These are phyloP conservation scores for Halcyon chelicuti DNA, from an alignment of 2,797 vertebrate genomes.

Conservation along the genomic window DNA sequence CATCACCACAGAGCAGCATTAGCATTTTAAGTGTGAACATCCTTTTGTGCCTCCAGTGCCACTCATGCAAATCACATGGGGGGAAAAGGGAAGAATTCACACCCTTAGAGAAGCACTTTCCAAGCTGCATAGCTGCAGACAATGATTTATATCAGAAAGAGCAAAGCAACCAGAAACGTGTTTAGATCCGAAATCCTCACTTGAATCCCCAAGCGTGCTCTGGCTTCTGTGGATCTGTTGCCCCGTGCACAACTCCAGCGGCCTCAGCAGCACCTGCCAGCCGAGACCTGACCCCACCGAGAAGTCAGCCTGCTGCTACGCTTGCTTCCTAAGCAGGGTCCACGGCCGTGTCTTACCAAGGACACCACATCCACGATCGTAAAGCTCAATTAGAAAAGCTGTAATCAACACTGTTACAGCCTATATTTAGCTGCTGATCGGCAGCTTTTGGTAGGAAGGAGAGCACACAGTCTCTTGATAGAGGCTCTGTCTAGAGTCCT, in stretches of 20 bases:
- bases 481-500: no score
- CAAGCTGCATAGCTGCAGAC: not conserved
- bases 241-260: not conserved
- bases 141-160: not conserved
- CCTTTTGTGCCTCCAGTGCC: not conserved
- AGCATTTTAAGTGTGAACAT: not conserved
- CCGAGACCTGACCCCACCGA: fast-evolving
- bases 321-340: not conserved
- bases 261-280: not conserved
- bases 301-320: not conserved
- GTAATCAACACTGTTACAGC: not conserved
- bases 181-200: not conserved
- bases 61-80: not conserved
- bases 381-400: slow-evolving; percentile 20
- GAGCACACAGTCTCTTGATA: slow-evolving; percentile 4
- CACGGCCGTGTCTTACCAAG: not conserved
- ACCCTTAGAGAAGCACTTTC: not conserved
- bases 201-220: not conserved
- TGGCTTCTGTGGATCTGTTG: not conserved
- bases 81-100: not conserved
- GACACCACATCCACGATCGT: not conserved
- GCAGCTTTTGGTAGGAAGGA: not conserved
- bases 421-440: not conserved
- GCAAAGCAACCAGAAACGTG: not conserved
- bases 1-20: not conserved